Percentiles rank a stretch among this genome's conserved stretches.
Conservation (phyloP, 1,140 invertebrate genomes). For the Zaprionus nigranus region DNA sequence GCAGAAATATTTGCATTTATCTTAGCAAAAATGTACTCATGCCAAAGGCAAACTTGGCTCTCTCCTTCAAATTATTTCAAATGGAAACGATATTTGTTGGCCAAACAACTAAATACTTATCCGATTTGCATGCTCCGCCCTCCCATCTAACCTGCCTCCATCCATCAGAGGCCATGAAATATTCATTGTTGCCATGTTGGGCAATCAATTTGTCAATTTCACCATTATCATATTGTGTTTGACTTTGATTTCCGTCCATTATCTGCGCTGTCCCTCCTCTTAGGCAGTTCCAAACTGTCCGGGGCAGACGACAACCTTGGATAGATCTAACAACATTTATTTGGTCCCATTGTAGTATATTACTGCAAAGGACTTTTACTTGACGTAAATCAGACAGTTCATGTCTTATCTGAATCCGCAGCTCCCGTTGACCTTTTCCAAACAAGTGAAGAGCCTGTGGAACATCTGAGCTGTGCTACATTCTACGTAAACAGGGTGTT, state of each 20-base stretch:
- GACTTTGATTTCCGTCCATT: slow-evolving; percentile 8
- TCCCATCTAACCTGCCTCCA: not conserved
- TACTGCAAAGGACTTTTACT: not conserved
- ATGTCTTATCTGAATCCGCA: not conserved
- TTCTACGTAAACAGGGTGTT: not conserved
- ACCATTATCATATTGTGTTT: slow-evolving; percentile 3
- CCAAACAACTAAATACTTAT: not conserved
- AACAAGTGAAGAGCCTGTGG: no score
- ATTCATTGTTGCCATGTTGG: slow-evolving; percentile 5
- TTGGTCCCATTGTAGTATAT: not conserved
- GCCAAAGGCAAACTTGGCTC: slow-evolving; percentile 8
- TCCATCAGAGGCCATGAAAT: not conserved
- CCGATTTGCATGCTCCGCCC: not conserved
- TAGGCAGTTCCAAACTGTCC: not conserved
- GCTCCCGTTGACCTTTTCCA: not conserved
- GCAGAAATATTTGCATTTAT: slow-evolving; percentile 41
- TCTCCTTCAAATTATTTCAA: not conserved
- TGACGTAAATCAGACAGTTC: not conserved
- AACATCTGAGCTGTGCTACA: not conserved
- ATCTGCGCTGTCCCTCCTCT: not conserved
- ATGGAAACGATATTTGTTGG: slow-evolving; percentile 18
- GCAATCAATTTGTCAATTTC: slow-evolving; percentile 10
- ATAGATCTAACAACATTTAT: not conserved
- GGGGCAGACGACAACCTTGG: not conserved
- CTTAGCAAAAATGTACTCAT: not conserved